Conservation (phyloP, 1,140 invertebrate species). For the Hermetia illucens region DNA sequence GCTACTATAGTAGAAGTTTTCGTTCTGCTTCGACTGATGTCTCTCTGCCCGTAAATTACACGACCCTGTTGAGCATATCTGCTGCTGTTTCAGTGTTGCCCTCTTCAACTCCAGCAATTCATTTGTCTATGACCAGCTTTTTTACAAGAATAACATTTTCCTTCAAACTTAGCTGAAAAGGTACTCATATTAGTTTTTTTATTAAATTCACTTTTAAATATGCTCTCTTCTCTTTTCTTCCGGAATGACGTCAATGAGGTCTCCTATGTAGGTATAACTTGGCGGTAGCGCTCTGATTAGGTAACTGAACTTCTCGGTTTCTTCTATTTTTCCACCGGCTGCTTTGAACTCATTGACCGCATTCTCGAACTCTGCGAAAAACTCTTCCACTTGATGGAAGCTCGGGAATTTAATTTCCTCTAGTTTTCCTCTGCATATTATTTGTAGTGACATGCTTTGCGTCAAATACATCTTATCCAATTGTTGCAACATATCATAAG, state of each 20-base stretch:
- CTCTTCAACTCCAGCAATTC: slow-evolving; percentile 11
- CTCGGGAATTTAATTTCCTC: slow-evolving; percentile 14
- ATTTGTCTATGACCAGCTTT: background rate
- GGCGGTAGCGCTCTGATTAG: slow-evolving; percentile 16
- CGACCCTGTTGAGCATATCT: slow-evolving; percentile 10
- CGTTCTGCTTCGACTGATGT: background rate
- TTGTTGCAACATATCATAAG: slow-evolving; percentile 15
- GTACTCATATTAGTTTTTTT: too few species aligned
- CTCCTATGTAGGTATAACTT: slow-evolving; percentile 14
- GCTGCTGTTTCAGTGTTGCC: slow-evolving; percentile 12
- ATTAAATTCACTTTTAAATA: too few species aligned
- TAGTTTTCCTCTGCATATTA: slow-evolving; percentile 14
- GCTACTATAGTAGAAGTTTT: background rate
- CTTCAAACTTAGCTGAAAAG: too few species aligned
- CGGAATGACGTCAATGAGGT: slow-evolving; percentile 9
- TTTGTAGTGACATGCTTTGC: slow-evolving; percentile 17
- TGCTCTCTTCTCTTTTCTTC: background rate
- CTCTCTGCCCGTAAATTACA: background rate
- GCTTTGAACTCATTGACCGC: slow-evolving; percentile 18
- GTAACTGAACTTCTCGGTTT: slow-evolving; percentile 18
- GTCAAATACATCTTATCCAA: slow-evolving; percentile 16
- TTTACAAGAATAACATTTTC: slow-evolving; percentile 1
- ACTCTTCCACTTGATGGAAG: slow-evolving; percentile 7
- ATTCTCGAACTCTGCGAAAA: slow-evolving; percentile 21
- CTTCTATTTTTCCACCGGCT: slow-evolving; percentile 13